Conservation (phyloP, 23 tunicate genomes). For the Halocynthia aurantium region DNA sequence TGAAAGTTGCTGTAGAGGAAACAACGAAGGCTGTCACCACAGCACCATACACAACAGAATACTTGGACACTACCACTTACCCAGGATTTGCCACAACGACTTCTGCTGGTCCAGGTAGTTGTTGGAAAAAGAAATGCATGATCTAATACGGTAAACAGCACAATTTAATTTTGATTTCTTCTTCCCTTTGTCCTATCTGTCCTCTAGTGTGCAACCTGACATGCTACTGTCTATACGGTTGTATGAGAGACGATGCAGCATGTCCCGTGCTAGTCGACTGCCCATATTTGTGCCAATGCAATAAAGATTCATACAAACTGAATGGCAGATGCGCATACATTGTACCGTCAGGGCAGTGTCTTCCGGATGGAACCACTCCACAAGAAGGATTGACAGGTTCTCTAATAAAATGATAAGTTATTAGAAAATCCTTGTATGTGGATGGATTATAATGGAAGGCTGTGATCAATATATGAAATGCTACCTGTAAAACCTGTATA, state of each 20-base stretch:
- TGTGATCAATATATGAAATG: too few relatives aligned
- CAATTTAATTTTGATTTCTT: neutral
- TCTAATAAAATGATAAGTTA: neutral
- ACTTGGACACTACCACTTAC: neutral
- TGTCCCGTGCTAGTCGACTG: constrained; percentile 71
- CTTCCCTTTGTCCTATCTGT: neutral
- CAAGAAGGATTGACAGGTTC: constrained; percentile 39
- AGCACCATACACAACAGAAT: neutral
- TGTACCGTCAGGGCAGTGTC: constrained; percentile 57
- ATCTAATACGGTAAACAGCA: too few relatives aligned
- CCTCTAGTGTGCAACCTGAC: constrained; percentile 63
- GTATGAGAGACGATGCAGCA: constrained; percentile 66
- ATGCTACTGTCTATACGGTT: constrained; percentile 91
- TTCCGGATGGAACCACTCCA: constrained; percentile 54
- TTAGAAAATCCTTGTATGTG: too few relatives aligned
- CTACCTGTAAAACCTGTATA: too few relatives aligned
- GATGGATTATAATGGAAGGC: too few relatives aligned
- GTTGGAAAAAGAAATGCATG: too few relatives aligned
- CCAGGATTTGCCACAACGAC: neutral
- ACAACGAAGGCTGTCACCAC: neutral
- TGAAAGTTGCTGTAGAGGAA: neutral
- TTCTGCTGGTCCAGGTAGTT: neutral
- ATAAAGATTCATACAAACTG: constrained; percentile 51
- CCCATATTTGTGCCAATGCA: constrained; percentile 76
- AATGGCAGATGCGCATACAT: constrained; percentile 83